These are phyloP conservation scores for Micromys minutus DNA, from an alignment of 2,113 vertebrate genomes.

Conservation along the genomic window DNA sequence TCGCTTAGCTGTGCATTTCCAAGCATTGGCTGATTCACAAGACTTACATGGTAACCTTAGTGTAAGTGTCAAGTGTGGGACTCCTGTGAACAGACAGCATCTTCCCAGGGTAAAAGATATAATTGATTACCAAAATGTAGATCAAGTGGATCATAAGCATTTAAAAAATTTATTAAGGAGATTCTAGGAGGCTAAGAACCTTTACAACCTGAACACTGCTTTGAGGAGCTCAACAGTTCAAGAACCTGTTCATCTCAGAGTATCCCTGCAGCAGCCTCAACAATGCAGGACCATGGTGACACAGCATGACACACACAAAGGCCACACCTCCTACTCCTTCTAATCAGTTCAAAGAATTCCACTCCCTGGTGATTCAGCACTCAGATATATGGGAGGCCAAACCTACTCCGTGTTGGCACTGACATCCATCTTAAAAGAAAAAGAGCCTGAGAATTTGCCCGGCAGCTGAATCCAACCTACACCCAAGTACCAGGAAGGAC, in stretches of 20 bases:
- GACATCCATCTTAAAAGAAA: too few species aligned
- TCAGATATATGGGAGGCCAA: neutral
- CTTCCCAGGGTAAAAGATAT: neutral
- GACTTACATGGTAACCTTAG: too few species aligned
- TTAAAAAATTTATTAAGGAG: too few species aligned
- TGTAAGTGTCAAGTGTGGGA: neutral
- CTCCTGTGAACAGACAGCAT: neutral
- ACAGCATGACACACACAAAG: neutral
- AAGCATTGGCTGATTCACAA: neutral
- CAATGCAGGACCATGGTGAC: fast-evolving
- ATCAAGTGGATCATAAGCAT: slow-evolving; percentile 1
- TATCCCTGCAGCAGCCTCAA: neutral
- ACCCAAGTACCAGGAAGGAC: too few species aligned
- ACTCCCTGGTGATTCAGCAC: neutral
- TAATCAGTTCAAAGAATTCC: neutral
- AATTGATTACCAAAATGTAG: neutral
- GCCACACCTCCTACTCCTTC: neutral
- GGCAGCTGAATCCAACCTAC: too few species aligned
- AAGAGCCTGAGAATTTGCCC: too few species aligned
- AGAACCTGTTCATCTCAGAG: too few species aligned
- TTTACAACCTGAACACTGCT: too few species aligned
- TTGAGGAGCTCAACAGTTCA: too few species aligned
- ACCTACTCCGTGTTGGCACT: too few species aligned
- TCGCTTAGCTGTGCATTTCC: neutral
- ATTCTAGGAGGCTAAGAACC: too few species aligned